These are phyloP conservation scores for Lepidochitona cinerea DNA, from an alignment of 2,888 invertebrate species.

Conservation along the genomic window DNA sequence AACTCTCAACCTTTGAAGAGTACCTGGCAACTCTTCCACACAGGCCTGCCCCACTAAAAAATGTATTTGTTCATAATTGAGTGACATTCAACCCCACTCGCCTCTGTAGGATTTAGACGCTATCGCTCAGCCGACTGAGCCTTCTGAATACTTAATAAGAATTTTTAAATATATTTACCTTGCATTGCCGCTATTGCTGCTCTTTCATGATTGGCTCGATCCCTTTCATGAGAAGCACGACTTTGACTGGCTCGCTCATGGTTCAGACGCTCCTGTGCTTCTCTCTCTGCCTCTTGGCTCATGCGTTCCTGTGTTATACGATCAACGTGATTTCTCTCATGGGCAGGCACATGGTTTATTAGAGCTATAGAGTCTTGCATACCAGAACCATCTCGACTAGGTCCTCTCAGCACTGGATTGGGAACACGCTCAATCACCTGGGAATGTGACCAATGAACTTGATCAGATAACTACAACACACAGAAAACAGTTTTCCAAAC, in stretches of 20 bases:
- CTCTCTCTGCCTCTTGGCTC: neutral
- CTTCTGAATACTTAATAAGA: too few species aligned
- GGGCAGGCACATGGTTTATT: neutral
- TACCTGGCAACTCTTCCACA: too few species aligned
- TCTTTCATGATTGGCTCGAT: neutral
- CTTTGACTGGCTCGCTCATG: neutral
- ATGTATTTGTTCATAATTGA: too few species aligned
- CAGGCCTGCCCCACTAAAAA: too few species aligned
- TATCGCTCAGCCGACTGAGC: too few species aligned
- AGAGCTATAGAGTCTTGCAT: neutral
- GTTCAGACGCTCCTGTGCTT: neutral
- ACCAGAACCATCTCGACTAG: neutral
- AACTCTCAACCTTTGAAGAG: too few species aligned
- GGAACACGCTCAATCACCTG: slow-evolving; percentile 52
- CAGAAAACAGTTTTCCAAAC: neutral
- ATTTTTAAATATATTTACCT: too few species aligned
- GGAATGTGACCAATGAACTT: slow-evolving; percentile 9
- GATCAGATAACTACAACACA: slow-evolving; percentile 6
- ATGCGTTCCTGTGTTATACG: neutral
- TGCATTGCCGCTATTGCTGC: neutral
- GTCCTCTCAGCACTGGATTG: slow-evolving; percentile 31
- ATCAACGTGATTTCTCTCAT: neutral
- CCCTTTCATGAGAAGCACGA: neutral
- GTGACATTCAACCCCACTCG: too few species aligned
- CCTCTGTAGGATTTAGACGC: too few species aligned